Base-by-base conservation (phyloP, 2,888 invertebrate genomes). In the Latheticus oryzae region DNA sequence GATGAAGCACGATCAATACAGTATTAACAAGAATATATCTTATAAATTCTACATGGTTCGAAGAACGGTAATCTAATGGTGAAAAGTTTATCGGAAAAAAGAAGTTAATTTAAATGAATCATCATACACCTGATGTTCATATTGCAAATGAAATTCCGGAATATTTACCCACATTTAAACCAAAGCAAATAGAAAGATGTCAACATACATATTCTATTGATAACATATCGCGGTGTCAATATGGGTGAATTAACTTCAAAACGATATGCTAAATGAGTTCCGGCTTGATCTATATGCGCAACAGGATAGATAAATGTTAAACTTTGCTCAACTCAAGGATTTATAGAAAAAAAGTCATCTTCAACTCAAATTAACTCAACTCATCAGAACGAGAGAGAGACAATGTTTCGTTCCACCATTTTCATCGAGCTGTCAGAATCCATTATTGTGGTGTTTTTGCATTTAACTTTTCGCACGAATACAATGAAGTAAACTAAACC, bases 401-500 rank as follows among this genome's bases (percentile, higher is more conserved):
- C 33, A 30, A 30, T 7, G 17, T 28, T 30, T 13, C 16, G 28
- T 45, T 32, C 37, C 42, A 9, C 40, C 47, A 52, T 47, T 60
- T 58, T 53, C 33, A 53, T 37, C 24, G 17, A 26, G 11, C 19
- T 58, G 58, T 52, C 58, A 52, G 17, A 57, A 37, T 38, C 40
- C 37, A 53, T 48, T 54, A 54, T 48, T 53, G 35, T 33, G 28
- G 33, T 48, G 47, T 53, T 58, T 47, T 54, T 50, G 42, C 43
- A 59, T 47, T 52, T 42, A 58, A 50, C 38, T 43, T 55, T 63
- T 57, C 37, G 57, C 51, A 54, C 56, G 45, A 58, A 61, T 51
- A 55, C 53, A 53, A 61, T 55, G 45, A 58, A 58, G 37, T 30
- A 40, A 50, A 56, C 56, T 42, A 50, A 52, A 63, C 50, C 45